Base-by-base conservation (phyloP, 2,888 invertebrate genomes). In the Didymodactylos carnosus region DNA sequence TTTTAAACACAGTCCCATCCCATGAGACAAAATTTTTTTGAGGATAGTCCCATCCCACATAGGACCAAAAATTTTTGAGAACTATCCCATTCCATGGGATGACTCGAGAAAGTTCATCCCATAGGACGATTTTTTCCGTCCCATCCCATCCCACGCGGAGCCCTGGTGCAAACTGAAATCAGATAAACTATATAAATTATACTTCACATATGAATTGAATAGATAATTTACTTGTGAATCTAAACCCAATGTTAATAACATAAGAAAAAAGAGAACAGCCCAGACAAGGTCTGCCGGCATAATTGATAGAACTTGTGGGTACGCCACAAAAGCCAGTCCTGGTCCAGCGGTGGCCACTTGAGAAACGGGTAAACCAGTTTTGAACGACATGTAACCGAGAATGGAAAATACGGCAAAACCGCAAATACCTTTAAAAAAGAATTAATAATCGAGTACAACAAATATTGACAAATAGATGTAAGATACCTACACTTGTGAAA, bases 301-400 rank as follows among this genome's bases (percentile, higher is more conserved):
- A 7, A 19, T 41, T 23, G 49, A 40, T n/a, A 72, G 23, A 11
- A 35, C 72, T 29, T 72, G 51, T 7, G 72, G 72, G 29, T 72
- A 72, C 39, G 72, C 72, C 35, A 72, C 40, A 41, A 72, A 72
- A 4, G 51, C 51, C 3, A 72, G 71, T 25, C 72, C 73, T 23
- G 73, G 62, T 14, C 73, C 49, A 23, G 49, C 49, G 23, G 23
- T 49, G 10, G 49, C 49, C 14, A 49, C 49, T 49, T 49, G 49
- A 11, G 23, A 23, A 49, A 49, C 25, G 4, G 49, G 49, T 49
- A 49, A 49, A 49, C 49, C 49, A 8, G 49, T 49, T 49, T 49
- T 49, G 7, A 49, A 49, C 25, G 49, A 49, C 49, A 49, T 49
- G 25, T 49, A 49, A 49, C 49, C 49, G 25, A 49, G 23, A 23